These are phyloP conservation scores for Drosophila melanogaster DNA, from an alignment of 1,140 invertebrate species.

Conservation along the genomic window Release_6_plus_ISO1_MT NT_033779.5:7035001-7035500, in stretches of 20 bases:
- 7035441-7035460: slow-evolving; percentile 65
- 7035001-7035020: slow-evolving; percentile 73
- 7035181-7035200: slow-evolving; percentile 73
- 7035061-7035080: slow-evolving; percentile 83
- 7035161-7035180: slow-evolving; percentile 51
- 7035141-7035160: slow-evolving; percentile 53
- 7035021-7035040: slow-evolving; percentile 75
- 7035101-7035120: slow-evolving; percentile 84
- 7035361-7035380: slow-evolving; percentile 28
- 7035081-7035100: slow-evolving; percentile 84
- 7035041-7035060: slow-evolving; percentile 83
- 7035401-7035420: slow-evolving; percentile 75
- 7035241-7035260: slow-evolving; percentile 61
- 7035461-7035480: slow-evolving; percentile 56
- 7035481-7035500: slow-evolving; percentile 57
- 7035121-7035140: slow-evolving; percentile 65
- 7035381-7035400: slow-evolving; percentile 52
- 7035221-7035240: slow-evolving; percentile 70
- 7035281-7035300: slow-evolving; percentile 64
- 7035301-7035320: slow-evolving; percentile 79
- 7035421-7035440: slow-evolving; percentile 68
- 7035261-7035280: slow-evolving; percentile 50
- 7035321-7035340: slow-evolving; percentile 52
- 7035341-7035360: slow-evolving; percentile 12
- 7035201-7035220: slow-evolving; percentile 65